Evolutionary conservation across 2,113 vertebrate species (phyloP).

Genomic region (Macrotis lagotis): DNA sequence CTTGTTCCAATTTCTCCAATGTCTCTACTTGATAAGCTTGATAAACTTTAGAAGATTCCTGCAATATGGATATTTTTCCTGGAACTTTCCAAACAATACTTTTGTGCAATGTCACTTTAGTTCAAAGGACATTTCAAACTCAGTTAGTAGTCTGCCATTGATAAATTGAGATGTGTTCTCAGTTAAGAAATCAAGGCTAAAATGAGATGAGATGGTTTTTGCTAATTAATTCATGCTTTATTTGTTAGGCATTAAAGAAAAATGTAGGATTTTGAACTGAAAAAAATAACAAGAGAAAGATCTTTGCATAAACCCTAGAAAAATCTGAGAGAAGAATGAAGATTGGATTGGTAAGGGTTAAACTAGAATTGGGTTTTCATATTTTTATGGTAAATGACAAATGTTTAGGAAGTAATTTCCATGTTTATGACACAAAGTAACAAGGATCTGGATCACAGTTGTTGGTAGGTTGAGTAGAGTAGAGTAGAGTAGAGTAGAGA

Average conservation of each 20-base stretch:
- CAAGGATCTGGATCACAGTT: not conserved
- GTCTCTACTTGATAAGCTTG: not conserved
- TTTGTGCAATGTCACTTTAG: not conserved
- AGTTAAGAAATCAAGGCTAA: not conserved
- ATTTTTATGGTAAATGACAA: not conserved
- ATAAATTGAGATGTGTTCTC: not conserved
- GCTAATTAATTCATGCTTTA: not conserved
- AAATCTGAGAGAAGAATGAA: not conserved
- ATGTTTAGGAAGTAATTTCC: not conserved
- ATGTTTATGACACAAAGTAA: not conserved
- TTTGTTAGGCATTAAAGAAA: not conserved
- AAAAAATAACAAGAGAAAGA: not conserved
- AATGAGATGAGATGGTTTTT: not conserved
- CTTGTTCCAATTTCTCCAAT: not conserved
- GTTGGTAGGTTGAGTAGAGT: not conserved
- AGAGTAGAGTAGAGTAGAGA: too few species aligned
- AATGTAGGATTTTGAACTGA: not conserved
- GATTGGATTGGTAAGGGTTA: not conserved
- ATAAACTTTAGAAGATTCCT: not conserved
- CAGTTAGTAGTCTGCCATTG: not conserved
- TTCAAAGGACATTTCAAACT: not conserved
- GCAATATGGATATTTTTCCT: not conserved
- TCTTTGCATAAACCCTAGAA: too few species aligned
- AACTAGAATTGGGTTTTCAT: not conserved
- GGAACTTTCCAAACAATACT: not conserved